Evolutionary conservation across 30 jellyfish, hydroid and myxozoan genomes (phyloP).

Genomic region (Pelagia noctiluca): DNA sequence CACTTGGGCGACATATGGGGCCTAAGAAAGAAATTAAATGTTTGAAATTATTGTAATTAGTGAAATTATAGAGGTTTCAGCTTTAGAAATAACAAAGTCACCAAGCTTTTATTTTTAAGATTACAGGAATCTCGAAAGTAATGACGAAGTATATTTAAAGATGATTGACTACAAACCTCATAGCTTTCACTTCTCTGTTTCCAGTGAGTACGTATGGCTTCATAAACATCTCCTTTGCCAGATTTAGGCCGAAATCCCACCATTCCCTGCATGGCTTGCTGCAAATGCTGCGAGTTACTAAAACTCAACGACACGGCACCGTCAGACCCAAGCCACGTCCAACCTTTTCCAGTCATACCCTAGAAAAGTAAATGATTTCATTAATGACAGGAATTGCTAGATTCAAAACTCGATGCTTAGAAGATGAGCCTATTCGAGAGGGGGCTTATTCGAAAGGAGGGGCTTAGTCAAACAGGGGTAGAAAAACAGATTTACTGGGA

Average conservation of each 20-base stretch:
- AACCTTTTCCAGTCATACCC: slow-evolving; percentile 99
- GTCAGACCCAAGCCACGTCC: slow-evolving; percentile 98
- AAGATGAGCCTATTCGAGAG: too few relatives aligned
- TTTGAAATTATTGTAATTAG: background rate
- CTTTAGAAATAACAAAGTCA: background rate
- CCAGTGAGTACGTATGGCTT: slow-evolving; percentile 66
- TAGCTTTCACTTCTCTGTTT: slow-evolving; percentile 4
- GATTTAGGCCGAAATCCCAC: slow-evolving; percentile 87
- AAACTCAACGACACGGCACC: slow-evolving; percentile 92
- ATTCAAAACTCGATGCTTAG: too few relatives aligned
- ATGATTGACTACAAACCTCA: slow-evolving; percentile 1
- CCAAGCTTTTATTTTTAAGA: background rate
- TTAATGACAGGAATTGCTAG: too few relatives aligned
- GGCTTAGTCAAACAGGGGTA: too few relatives aligned
- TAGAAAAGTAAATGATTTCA: slow-evolving; percentile 16
- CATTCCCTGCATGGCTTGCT: slow-evolving; percentile 98
- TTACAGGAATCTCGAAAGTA: background rate
- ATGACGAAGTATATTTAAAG: background rate
- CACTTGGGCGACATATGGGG: slow-evolving; percentile 86
- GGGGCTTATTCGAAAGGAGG: too few relatives aligned
- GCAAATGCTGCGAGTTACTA: slow-evolving; percentile 82
- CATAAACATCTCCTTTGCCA: slow-evolving; percentile 70
- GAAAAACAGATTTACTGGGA: too few relatives aligned
- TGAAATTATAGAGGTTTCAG: background rate
- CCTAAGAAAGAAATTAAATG: slow-evolving; percentile 33